A percentile compares a stretch with the other conserved stretches of the same genome.
phyloP scores from a whole-genome alignment of 1,140 invertebrate genomes.

The Trichogramma pretiosum region DNA sequence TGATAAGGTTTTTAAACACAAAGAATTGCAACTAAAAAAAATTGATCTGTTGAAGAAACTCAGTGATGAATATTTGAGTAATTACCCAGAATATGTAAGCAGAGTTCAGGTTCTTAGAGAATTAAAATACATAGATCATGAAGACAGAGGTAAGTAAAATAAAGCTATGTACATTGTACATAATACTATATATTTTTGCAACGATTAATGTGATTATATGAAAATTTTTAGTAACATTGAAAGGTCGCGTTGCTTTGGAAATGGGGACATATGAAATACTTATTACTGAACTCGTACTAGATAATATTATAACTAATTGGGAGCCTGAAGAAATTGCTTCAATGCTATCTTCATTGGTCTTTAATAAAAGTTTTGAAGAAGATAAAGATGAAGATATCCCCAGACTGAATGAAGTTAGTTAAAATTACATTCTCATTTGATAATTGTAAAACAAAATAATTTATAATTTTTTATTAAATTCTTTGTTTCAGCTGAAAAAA shows the following conservation, averaged over 20 bases:
- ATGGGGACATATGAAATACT: constrained; percentile 92
- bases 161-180: too few relatives aligned
- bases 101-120: constrained; percentile 72
- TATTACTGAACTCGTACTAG: constrained; percentile 91
- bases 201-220: too few relatives aligned
- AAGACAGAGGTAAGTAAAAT: constrained; percentile 52
- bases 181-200: too few relatives aligned
- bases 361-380: constrained; percentile 57
- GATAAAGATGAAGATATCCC: constrained; percentile 20
- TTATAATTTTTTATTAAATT: not conserved
- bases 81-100: constrained; percentile 84
- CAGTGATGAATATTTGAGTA: constrained; percentile 73
- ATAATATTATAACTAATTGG: constrained; percentile 80
- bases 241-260: constrained; percentile 90
- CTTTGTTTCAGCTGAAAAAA: constrained; percentile 22
- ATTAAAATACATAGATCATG: constrained; percentile 65
- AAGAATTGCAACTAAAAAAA: constrained; percentile 62
- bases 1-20: constrained; percentile 59
- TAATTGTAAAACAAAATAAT: not conserved
- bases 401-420: constrained; percentile 28
- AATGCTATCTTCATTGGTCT: constrained; percentile 82
- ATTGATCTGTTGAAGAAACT: constrained; percentile 64
- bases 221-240: constrained; percentile 58
- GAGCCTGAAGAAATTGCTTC: constrained; percentile 87
- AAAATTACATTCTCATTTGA: not conserved